Conservation (phyloP, 2,888 invertebrate species). For the Galerucella pusilla region DNA sequence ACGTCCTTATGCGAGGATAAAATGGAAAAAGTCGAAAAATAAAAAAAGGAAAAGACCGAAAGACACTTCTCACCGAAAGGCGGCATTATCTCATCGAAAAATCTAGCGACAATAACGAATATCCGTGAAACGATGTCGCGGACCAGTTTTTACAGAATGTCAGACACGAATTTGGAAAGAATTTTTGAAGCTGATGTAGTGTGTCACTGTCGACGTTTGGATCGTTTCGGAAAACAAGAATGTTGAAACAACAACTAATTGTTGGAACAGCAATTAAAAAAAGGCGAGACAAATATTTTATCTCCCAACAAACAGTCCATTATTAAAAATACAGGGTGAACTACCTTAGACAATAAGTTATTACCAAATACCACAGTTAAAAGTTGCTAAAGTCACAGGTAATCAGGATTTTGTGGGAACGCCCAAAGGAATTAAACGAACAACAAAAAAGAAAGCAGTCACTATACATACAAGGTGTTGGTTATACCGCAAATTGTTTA, state of each 20-base stretch:
- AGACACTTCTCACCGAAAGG: constrained; percentile 48
- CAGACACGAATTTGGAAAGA: constrained; percentile 11
- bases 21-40: constrained; percentile 4
- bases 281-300: background rate
- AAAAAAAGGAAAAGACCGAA: background rate
- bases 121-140: constrained; percentile 39
- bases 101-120: constrained; percentile 45
- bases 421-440: too few species aligned
- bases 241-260: background rate
- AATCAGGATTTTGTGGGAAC: too few species aligned
- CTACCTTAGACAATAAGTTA: too few species aligned
- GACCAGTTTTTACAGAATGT: constrained; percentile 38
- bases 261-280: background rate
- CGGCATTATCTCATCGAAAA: constrained; percentile 47
- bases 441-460: too few species aligned
- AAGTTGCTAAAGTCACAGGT: too few species aligned
- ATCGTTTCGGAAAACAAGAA: background rate
- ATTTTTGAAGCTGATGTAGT: constrained; percentile 5
- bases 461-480: too few species aligned
- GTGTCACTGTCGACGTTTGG: constrained; percentile 1
- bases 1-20: constrained; percentile 2
- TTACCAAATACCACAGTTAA: too few species aligned
- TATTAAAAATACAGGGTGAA: background rate
- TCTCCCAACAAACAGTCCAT: background rate
- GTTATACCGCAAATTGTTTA: too few species aligned